phyloP scores from a whole-genome alignment of 2,797 vertebrate species.

The Manis pentadactyla region DNA sequence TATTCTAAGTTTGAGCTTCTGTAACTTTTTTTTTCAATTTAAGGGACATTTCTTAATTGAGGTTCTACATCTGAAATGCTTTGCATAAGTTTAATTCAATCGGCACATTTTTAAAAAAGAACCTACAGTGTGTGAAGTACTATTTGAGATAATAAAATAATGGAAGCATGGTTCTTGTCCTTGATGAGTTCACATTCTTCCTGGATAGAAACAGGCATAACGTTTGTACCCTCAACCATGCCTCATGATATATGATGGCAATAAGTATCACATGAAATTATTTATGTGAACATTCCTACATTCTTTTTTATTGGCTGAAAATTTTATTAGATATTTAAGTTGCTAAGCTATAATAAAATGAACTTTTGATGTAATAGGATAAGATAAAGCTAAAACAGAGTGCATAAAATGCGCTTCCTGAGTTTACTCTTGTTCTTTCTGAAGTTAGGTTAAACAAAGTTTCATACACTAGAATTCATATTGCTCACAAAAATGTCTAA shows the following conservation, averaged over 20 bases:
- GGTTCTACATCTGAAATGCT: neutral
- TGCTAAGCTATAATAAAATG: slow-evolving; percentile 8
- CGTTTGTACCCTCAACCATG: neutral
- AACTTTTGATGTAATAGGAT: neutral
- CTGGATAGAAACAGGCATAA: neutral
- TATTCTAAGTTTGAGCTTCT: neutral
- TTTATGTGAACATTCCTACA: neutral
- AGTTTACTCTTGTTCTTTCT: slow-evolving; percentile 27
- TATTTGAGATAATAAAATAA: slow-evolving; percentile 42
- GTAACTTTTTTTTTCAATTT: neutral
- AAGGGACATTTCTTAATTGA: slow-evolving; percentile 17
- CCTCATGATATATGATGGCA: neutral
- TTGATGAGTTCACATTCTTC: neutral
- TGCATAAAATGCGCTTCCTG: neutral
- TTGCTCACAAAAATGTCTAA: slow-evolving; percentile 62
- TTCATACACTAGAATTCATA: slow-evolving; percentile 73
- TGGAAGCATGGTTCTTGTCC: neutral
- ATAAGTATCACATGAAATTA: neutral
- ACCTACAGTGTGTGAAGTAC: neutral
- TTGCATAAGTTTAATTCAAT: slow-evolving; percentile 23
- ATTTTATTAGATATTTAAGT: neutral
- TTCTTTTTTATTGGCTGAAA: neutral
- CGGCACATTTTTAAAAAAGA: neutral
- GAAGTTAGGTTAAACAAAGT: slow-evolving; percentile 64
- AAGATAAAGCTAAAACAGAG: neutral